These are phyloP conservation scores for Drosophila albomicans DNA, from an alignment of 1,140 invertebrate species.

Conservation along the genomic window DNA sequence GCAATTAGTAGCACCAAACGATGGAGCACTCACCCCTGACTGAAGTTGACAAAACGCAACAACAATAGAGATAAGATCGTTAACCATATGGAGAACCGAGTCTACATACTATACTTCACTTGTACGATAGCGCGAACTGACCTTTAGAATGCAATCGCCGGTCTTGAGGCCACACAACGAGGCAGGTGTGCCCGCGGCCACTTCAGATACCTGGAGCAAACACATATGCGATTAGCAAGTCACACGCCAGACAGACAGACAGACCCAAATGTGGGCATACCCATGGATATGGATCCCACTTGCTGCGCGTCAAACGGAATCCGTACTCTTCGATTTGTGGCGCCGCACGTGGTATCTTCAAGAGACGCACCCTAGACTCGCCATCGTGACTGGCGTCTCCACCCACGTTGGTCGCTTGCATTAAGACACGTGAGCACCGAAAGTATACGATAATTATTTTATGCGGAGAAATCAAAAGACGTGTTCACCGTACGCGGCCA, in stretches of 20 bases:
- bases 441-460: constrained; percentile 3
- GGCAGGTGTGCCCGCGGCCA: constrained; percentile 85
- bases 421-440: constrained; percentile 33
- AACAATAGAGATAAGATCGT: constrained; percentile 20
- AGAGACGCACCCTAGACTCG: constrained; percentile 72
- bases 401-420: constrained; percentile 12
- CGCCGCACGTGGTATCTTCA: constrained; percentile 71
- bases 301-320: constrained; percentile 88
- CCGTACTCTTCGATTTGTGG: constrained; percentile 85
- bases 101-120: not conserved
- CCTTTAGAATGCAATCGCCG: constrained; percentile 88
- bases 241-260: constrained; percentile 30
- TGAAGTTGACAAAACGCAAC: not conserved
- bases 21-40: constrained; percentile 24
- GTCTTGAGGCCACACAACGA: constrained; percentile 85
- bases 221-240: constrained; percentile 57
- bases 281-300: constrained; percentile 91
- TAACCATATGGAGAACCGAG: constrained; percentile 3
- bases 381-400: not conserved
- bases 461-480: constrained; percentile 40
- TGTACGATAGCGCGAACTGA: constrained; percentile 52
- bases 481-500: constrained; percentile 61
- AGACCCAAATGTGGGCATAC: constrained; percentile 66
- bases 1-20: constrained; percentile 20
- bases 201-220: constrained; percentile 83